Evolutionary conservation across 2,888 invertebrate species (phyloP).

Genomic region (Hypolimnas misippus): DNA sequence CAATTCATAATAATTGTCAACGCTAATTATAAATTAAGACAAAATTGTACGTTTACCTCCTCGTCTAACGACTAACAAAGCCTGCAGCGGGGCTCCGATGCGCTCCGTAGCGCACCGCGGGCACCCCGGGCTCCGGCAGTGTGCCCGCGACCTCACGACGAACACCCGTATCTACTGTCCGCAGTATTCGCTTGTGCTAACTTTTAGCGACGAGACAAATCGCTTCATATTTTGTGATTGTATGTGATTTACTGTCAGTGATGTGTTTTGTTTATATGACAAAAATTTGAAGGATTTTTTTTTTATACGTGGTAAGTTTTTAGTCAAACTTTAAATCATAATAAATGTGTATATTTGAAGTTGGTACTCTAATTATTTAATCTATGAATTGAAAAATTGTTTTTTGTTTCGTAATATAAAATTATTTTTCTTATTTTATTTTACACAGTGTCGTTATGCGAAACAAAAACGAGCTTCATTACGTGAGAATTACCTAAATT

Average conservation of each 20-base stretch:
- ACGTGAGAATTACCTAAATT: neutral
- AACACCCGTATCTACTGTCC: conserved; percentile 15
- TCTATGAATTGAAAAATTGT: neutral
- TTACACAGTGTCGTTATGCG: neutral
- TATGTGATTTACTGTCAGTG: conserved; percentile 13
- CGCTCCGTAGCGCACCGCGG: conserved; percentile 21
- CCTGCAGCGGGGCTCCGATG: conserved; percentile 31
- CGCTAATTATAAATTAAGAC: neutral
- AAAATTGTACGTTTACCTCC: conserved; percentile 19
- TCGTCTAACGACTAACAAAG: conserved; percentile 26
- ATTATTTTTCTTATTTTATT: neutral
- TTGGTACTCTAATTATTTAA: neutral
- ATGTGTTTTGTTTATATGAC: conserved; percentile 5
- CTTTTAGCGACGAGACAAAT: conserved; percentile 3
- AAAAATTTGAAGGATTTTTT: conserved; percentile 3
- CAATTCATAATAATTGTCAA: no score
- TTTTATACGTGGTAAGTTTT: conserved; percentile 6
- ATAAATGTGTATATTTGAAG: neutral
- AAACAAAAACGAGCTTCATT: neutral
- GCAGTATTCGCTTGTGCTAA: neutral
- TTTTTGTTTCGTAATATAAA: neutral
- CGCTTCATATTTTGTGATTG: conserved; percentile 7
- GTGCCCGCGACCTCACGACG: conserved; percentile 33
- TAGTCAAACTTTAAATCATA: no score
- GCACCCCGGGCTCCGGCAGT: conserved; percentile 33